Evolutionary conservation across 2,797 vertebrate genomes (phyloP).

Genomic region (Hoplostethus atlanticus): DNA sequence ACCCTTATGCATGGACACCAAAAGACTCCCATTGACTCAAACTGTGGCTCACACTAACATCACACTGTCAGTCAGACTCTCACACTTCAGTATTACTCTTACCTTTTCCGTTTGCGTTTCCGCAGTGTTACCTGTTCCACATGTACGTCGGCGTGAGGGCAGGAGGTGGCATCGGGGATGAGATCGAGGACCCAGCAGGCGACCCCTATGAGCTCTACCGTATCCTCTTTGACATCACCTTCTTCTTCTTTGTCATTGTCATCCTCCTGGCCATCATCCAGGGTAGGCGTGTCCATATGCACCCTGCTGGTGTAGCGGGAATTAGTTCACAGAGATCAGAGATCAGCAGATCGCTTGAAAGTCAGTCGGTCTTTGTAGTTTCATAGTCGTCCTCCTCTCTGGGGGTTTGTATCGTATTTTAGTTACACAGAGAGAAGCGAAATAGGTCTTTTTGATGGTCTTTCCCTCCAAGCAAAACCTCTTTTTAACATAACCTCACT

Average conservation of each 20-base stretch:
- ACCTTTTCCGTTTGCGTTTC: constrained; percentile 20
- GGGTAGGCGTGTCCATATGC: constrained; percentile 78
- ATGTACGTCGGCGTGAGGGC: constrained; percentile 99
- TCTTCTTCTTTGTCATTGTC: constrained; percentile 99
- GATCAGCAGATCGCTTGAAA: not conserved
- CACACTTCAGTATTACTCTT: too few species aligned
- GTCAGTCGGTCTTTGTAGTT: constrained; percentile 2
- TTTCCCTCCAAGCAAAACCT: too few species aligned
- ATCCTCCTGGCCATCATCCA: constrained; percentile 99
- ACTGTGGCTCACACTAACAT: not conserved
- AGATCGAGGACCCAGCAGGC: constrained; percentile 98
- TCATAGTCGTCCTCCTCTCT: constrained; percentile 11
- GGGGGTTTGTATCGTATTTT: not conserved
- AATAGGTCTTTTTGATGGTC: not conserved
- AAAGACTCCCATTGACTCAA: not conserved
- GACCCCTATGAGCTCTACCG: constrained; percentile 98
- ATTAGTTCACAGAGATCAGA: not conserved
- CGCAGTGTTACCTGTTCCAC: constrained; percentile 97
- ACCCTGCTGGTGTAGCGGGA: not conserved
- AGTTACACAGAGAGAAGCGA: not conserved
- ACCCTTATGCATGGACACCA: not conserved
- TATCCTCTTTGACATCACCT: constrained; percentile 99
- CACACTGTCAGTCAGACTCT: not conserved
- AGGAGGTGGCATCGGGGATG: constrained; percentile 98
- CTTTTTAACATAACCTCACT: not conserved